Base-by-base conservation (phyloP, 2,797 vertebrate genomes). In the Scleropages formosus region DNA sequence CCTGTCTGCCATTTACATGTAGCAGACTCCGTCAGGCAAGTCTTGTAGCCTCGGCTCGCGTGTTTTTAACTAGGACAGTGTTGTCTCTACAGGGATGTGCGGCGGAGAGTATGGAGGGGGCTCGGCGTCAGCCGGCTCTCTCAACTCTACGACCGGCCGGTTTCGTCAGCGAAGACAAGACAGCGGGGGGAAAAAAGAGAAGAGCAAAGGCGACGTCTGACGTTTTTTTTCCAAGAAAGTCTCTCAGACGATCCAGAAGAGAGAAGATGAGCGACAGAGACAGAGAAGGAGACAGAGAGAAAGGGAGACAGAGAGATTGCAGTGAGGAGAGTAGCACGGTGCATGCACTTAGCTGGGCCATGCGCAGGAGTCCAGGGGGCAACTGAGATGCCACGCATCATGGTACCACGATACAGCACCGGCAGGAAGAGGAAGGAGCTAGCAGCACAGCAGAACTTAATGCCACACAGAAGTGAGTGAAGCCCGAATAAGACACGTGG, bases 51-150 rank as follows among this genome's bases (percentile, higher is more conserved):
- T 87, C 85, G 56, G 83, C 77, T 80, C 89, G 88, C 87, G 88
- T 87, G 87, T 86, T 87, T 82, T 87, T 81, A 89, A 84, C 82
- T 79, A 81, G 80, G 86, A 89, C 84, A 80, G 83, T 88, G 88
- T 94, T 88, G 86, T 91, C 90, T 93, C 92, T 92, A 87, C 90
- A 91, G 88, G 90, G 77, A 83, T 86, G 85, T 86, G 86, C 61
- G 73, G 82, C 81, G 77, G 84, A 88, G 83, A 92, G 91, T 90
- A 89, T 87, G 88, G 88, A 86, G 85, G 84, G 80, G 79, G 83
- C 89, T 92, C 89, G 90, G 88, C 89, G 87, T 88, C 89, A 86
- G 86, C 89, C 82, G 85, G 82, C 82, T 76, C 73, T 79, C 85
- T 83, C 82, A 82, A 81, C 87, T 82, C 85, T 16, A 79, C 85